phyloP scores from a whole-genome alignment of 2,797 vertebrate genomes.

The Hafferia zeledoni region DNA sequence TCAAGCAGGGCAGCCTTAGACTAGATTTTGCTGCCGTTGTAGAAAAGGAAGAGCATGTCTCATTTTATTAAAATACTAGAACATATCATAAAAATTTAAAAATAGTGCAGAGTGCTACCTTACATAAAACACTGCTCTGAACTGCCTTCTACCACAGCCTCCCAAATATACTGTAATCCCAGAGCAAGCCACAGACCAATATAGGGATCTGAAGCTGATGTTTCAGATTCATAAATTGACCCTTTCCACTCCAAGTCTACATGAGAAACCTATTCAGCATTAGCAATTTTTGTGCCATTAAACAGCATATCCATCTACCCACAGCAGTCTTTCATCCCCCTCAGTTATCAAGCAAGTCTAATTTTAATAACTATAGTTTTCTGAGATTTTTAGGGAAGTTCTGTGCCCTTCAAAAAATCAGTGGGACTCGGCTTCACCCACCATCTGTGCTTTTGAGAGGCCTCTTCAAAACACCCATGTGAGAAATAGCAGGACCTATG shows the following conservation, averaged over 20 bases:
- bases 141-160: conserved; percentile 2
- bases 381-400: neutral
- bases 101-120: conserved; percentile 13
- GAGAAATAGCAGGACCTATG: neutral
- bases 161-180: neutral
- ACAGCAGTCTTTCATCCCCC: neutral
- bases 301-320: neutral
- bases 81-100: conserved; percentile 41
- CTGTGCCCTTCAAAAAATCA: neutral
- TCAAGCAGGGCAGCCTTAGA: conserved; percentile 31
- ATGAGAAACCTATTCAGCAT: neutral
- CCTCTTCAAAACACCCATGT: neutral
- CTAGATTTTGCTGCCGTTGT: conserved; percentile 38
- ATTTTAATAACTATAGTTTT: neutral
- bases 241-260: neutral
- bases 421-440: neutral
- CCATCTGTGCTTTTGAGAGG: neutral
- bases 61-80: conserved; percentile 47
- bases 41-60: conserved; percentile 8
- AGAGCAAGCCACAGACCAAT: neutral
- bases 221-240: neutral
- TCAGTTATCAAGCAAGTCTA: neutral
- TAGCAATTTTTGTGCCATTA: neutral
- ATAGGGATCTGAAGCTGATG: neutral
- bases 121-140: conserved; percentile 51